These are phyloP conservation scores for Cygnus buccinator DNA, from an alignment of 2,113 vertebrate species.

Conservation along the genomic window DNA sequence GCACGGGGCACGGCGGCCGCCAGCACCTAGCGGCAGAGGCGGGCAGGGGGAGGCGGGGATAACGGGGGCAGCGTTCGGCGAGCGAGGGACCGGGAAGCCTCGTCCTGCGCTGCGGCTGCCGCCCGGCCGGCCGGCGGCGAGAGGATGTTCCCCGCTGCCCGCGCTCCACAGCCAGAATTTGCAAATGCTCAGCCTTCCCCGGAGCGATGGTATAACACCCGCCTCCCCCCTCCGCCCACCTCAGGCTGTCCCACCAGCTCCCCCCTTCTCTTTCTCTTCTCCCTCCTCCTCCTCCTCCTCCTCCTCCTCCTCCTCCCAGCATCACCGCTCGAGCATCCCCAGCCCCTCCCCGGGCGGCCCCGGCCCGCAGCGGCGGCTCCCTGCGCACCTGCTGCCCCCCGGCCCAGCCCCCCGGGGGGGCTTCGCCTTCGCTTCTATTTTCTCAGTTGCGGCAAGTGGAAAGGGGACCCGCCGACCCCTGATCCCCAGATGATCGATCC, in stretches of 20 bases:
- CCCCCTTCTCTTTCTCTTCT: slow-evolving; percentile 49
- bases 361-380: background rate
- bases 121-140: background rate
- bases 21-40: background rate
- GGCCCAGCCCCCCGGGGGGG: too few relatives aligned
- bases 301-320: slow-evolving; percentile 55
- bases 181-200: slow-evolving; percentile 79
- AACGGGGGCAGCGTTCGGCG: background rate
- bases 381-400: background rate
- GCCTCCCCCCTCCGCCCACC: slow-evolving; percentile 63
- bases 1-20: background rate
- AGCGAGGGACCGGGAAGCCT: background rate
- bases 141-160: slow-evolving; percentile 62
- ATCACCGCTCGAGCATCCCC: slow-evolving; percentile 42
- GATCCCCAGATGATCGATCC: background rate
- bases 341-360: background rate
- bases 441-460: background rate
- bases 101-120: background rate
- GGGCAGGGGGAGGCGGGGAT: background rate
- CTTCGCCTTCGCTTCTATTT: too few relatives aligned
- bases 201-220: slow-evolving; percentile 77
- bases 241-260: slow-evolving; percentile 50
- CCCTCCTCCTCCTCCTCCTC: slow-evolving; percentile 64
- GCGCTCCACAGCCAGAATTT: slow-evolving; percentile 69
- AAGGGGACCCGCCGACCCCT: background rate